phyloP scores from a whole-genome alignment of 2,888 invertebrate genomes.

The Thymelicus lineola region DNA sequence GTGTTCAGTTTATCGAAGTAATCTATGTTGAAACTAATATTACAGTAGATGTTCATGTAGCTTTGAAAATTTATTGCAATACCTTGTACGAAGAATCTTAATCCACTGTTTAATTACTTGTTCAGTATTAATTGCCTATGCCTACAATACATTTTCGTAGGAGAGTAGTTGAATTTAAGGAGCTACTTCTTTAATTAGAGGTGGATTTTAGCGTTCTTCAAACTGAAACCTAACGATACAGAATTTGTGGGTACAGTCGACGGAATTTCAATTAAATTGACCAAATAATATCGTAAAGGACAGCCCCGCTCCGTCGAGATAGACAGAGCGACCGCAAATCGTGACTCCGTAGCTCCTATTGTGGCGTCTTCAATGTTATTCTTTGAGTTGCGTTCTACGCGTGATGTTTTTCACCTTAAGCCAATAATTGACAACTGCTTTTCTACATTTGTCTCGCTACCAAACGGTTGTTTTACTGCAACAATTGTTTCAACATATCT shows the following conservation, averaged over 20 bases:
- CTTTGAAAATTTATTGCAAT: slow-evolving; percentile 9
- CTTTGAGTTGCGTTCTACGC: slow-evolving; percentile 28
- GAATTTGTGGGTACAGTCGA: slow-evolving; percentile 10
- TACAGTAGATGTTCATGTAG: background rate
- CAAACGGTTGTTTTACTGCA: slow-evolving; percentile 10
- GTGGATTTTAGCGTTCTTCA: background rate
- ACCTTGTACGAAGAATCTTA: background rate
- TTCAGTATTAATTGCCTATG: background rate
- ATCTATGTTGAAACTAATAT: slow-evolving; percentile 19
- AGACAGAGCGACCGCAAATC: slow-evolving; percentile 32
- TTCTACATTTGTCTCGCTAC: slow-evolving; percentile 15
- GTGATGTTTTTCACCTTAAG: slow-evolving; percentile 36
- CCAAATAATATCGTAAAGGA: slow-evolving; percentile 27
- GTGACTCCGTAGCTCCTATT: slow-evolving; percentile 27
- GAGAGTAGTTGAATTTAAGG: background rate
- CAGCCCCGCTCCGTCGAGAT: slow-evolving; percentile 13
- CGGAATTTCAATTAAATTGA: slow-evolving; percentile 17
- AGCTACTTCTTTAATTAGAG: slow-evolving; percentile 2
- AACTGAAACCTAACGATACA: slow-evolving; percentile 11
- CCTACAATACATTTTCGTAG: background rate
- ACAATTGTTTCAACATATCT: slow-evolving; percentile 4
- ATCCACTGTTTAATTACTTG: slow-evolving; percentile 1
- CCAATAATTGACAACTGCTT: slow-evolving; percentile 11
- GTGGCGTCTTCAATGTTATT: slow-evolving; percentile 29
- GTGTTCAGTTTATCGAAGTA: slow-evolving; percentile 9